Evolutionary conservation across 2,888 invertebrate species (phyloP).

Genomic region (Habroteleia sp.): DNA sequence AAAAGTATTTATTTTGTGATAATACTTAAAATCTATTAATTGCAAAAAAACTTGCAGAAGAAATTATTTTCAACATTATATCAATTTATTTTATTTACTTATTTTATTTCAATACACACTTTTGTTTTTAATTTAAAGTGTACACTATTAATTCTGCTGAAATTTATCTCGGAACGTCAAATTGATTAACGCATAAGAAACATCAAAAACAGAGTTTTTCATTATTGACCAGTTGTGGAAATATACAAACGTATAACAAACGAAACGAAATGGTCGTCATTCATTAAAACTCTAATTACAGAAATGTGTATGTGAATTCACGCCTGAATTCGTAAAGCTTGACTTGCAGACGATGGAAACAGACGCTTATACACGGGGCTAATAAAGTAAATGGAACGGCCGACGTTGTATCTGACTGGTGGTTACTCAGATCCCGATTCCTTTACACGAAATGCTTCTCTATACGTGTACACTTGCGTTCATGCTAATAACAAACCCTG

Average conservation of each 20-base stretch:
- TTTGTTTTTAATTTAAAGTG: too few species aligned
- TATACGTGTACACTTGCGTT: slow-evolving; percentile 13
- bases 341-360: slow-evolving; percentile 18
- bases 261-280: slow-evolving; percentile 4
- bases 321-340: slow-evolving; percentile 29
- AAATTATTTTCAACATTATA: too few species aligned
- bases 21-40: too few species aligned
- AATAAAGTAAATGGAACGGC: slow-evolving; percentile 57
- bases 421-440: slow-evolving; percentile 45
- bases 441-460: slow-evolving; percentile 25
- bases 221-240: neutral
- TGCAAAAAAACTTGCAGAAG: too few species aligned
- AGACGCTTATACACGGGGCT: slow-evolving; percentile 33
- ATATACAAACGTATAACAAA: neutral
- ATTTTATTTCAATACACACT: too few species aligned
- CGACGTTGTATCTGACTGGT: slow-evolving; percentile 32
- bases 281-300: slow-evolving; percentile 35
- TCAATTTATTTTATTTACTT: too few species aligned
- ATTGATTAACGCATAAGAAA: too few species aligned
- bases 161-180: too few species aligned
- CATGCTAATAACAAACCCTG: slow-evolving; percentile 52
- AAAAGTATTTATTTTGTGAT: too few species aligned
- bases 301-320: slow-evolving; percentile 28
- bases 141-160: too few species aligned
- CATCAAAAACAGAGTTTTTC: too few species aligned